Evolutionary conservation across 2,797 vertebrate genomes (phyloP), one percentile per base, ranked within the genome.

Genomic region (Sebastiscus tertius): DNA sequence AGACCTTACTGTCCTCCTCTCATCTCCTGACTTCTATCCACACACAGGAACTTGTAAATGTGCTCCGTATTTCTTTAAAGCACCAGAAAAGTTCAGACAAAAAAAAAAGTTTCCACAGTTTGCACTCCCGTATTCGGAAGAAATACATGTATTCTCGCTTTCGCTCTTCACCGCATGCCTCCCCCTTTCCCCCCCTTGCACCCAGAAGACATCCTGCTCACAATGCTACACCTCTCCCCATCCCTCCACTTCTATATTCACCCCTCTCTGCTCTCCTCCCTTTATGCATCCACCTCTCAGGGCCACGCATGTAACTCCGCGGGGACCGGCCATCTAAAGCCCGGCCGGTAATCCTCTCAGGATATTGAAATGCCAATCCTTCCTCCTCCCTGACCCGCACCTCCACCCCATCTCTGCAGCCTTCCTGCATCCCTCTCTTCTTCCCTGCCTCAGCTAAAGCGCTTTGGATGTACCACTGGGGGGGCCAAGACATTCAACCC

Each of bases 311-410:
- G 89, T 78, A 74, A 76, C 91, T 94, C 94, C 52, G 27, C 66
- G 36, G 93, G 94, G 83, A 90, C 85, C 77, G 29, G 61, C 81
- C 88, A 89, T 94, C 91, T 93, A 85, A 93, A 91, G 90, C 91
- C 82, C 1, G 52, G 63, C 81, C 84, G 33, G 80, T 92, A 94
- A 95, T 93, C 94, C 93, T 95, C 94, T 94, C 91, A 95, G 91
- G 94, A 95, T 94, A 95, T 93, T 93, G 93, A 95, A 95, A 96
- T 95, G 95, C 93, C 94, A 94, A 95, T 90, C 92, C 94, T 80
- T 87, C 86, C 79, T 83, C 81, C 79, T 83, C 77, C 62, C 84
- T 93, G 93, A 93, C 92, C 90, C 60, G 9, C 86, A 86, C 88
- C 86, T 88, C 88, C 87, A 79, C 86, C 86, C 75, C 86, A 52